Percentiles rank a stretch among this genome's conserved stretches.
phyloP scores from a whole-genome alignment of 1,140 invertebrate genomes.

The Pseudomyrmex sp. region DNA sequence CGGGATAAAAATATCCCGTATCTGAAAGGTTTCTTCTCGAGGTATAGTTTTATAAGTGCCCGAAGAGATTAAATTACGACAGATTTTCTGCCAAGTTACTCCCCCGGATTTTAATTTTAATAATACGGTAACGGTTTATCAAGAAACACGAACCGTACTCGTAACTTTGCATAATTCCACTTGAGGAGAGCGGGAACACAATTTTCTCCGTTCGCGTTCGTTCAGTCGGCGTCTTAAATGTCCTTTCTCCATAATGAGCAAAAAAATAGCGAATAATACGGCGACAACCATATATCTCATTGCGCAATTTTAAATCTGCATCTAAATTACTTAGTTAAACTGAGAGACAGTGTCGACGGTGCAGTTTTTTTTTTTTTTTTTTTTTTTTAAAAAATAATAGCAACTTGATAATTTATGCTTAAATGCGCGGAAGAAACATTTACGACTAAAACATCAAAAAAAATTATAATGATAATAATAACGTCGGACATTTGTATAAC shows the following conservation, averaged over 20 bases:
- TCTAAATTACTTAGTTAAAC: conserved; percentile 24
- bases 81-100: conserved; percentile 35
- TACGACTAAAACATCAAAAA: no score
- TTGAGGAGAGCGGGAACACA: conserved; percentile 13
- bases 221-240: conserved; percentile 51
- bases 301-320: conserved; percentile 32
- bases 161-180: conserved; percentile 53
- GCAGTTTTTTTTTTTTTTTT: no score
- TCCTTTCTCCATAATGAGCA: conserved; percentile 45
- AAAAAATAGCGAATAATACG: conserved; percentile 40
- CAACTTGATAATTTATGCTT: no score
- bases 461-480: no score
- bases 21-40: not conserved
- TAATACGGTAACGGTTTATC: conserved; percentile 57
- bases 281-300: conserved; percentile 3
- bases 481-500: no score
- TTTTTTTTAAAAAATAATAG: no score
- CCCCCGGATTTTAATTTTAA: conserved; percentile 61
- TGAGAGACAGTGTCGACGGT: no score
- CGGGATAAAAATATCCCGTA: not conserved
- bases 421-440: no score
- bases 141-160: conserved; percentile 42
- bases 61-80: conserved; percentile 52
- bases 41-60: conserved; percentile 24
- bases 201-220: conserved; percentile 42